phyloP scores from a whole-genome alignment of 2,113 vertebrate genomes.

The Ovis canadensis region DNA sequence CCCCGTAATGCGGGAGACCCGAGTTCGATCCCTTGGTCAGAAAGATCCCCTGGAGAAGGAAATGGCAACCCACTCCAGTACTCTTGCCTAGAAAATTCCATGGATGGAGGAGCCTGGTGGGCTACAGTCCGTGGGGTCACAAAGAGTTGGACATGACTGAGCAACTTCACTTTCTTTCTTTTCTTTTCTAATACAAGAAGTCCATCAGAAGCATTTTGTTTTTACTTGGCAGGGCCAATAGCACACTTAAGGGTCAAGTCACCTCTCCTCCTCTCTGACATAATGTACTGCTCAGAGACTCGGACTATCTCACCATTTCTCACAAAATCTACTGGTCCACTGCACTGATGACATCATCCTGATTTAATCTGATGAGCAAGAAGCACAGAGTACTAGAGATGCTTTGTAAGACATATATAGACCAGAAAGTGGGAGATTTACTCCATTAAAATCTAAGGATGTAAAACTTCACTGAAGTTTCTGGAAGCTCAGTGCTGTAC shows the following conservation, averaged over 20 bases:
- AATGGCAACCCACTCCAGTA: neutral
- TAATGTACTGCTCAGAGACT: neutral
- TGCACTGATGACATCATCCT: neutral
- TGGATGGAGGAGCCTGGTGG: neutral
- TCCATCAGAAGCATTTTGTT: neutral
- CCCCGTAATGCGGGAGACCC: rapidly evolving
- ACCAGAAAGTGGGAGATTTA: neutral
- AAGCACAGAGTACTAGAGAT: neutral
- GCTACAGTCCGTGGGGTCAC: neutral
- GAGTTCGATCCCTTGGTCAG: neutral
- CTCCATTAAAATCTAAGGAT: neutral
- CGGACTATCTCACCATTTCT: neutral
- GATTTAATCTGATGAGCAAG: neutral
- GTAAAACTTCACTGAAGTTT: neutral
- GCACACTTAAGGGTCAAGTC: neutral
- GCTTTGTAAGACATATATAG: neutral
- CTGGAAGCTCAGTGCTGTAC: neutral
- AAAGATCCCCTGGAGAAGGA: neutral
- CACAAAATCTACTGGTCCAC: neutral
- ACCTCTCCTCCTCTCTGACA: neutral
- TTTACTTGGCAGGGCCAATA: neutral
- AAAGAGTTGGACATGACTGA: neutral
- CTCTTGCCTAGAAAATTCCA: neutral
- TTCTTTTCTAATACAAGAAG: neutral
- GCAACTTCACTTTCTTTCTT: neutral